Conservation (phyloP, 92 coral and sea anemone species). For the Palythoa grandiflora region DNA sequence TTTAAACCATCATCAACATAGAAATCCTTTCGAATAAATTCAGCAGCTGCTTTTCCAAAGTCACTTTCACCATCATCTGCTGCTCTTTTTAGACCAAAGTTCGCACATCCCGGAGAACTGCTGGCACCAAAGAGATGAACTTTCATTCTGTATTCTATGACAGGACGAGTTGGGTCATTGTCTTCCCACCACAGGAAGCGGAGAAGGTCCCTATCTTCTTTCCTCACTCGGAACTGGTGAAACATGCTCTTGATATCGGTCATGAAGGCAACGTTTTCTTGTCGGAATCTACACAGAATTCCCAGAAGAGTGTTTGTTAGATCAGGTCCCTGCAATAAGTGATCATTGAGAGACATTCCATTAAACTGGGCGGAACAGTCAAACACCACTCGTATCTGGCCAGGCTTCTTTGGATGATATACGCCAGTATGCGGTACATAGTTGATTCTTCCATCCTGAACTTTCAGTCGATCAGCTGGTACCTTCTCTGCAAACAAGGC, state of each 20-base stretch:
- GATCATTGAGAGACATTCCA: background rate
- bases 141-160: background rate
- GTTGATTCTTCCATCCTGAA: constrained; percentile 57
- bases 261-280: background rate
- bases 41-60: too few species aligned
- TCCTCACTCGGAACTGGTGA: background rate
- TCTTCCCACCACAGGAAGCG: constrained; percentile 5
- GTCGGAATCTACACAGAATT: constrained; percentile 33
- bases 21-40: too few species aligned
- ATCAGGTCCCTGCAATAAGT: constrained; percentile 10
- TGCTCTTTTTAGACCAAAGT: background rate
- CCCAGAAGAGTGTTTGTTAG: constrained; percentile 10
- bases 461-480: constrained; percentile 47
- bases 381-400: constrained; percentile 45
- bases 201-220: too few species aligned
- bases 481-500: constrained; percentile 51
- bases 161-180: background rate
- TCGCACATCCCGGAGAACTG: background rate
- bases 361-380: background rate
- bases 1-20: constrained; percentile 10
- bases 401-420: constrained; percentile 52
- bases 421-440: constrained; percentile 61
- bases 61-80: background rate
- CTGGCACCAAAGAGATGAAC: background rate
- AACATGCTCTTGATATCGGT: constrained; percentile 20